Evolutionary conservation across 2,113 vertebrate genomes (phyloP), one percentile per base, ranked within the genome.

Genomic region (Holacanthus passer): DNA sequence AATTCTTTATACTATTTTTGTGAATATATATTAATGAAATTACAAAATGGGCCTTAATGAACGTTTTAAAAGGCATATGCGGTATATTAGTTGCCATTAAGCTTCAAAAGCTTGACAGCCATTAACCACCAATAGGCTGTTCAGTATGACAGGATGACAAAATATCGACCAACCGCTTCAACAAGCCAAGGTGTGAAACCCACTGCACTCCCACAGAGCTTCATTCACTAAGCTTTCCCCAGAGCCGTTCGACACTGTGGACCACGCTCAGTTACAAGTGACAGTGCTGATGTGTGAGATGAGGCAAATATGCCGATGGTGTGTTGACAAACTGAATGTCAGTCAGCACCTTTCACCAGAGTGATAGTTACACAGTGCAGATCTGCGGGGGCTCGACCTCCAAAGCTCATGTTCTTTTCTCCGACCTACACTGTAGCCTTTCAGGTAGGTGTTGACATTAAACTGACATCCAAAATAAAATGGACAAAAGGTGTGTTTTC

Each of bases 171-270:
- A 20, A 35, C 12, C 53, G n/a, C 3, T 39, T 62, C 14, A 69
- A 55, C n/a, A 17, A 37, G 48, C 24, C 4, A 20, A 1, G 0
- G 35, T 43, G 3, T 19, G 53, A 67, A 39, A 22, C 55, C 1
- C 27, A 32, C 43, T 31, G 20, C 20, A 14, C 24, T 20, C 37
- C 58, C 43, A 16, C 22, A 19, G 22, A 2, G 35, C 39, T 55
- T 55, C 31, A 76, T 55, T 29, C 39, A 53, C 39, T 3, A 6
- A 24, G 22, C 17, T 19, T 24, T 53, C 17, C 22, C 14, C 27
- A 41, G 8, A 45, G 37, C 45, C 9, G 71, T 75, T 83, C 64
- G 85, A 77, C 59, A 71, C 52, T 62, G 60, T 2, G 24, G 63
- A 81, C 73, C 77, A 79, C 6, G 2, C 24, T n/a, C 7, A 37